Evolutionary conservation across 2,797 vertebrate species (phyloP).

Genomic region (Anableps anableps): DNA sequence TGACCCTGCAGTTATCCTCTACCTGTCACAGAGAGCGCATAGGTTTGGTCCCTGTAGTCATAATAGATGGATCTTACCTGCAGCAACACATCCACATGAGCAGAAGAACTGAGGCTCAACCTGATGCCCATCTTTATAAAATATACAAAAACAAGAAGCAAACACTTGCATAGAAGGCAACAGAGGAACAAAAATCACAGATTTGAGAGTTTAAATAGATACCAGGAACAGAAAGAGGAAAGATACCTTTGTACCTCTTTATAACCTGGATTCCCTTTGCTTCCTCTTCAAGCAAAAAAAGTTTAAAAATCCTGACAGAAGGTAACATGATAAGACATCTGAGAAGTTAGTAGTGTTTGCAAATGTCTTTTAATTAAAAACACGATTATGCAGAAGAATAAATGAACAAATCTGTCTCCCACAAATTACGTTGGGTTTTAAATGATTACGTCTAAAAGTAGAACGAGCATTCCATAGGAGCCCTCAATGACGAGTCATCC

Average conservation of each 20-base stretch:
- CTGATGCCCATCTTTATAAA: not conserved
- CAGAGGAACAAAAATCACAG: not conserved
- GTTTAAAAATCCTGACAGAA: not conserved
- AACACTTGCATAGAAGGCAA: not conserved
- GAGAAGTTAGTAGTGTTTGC: not conserved
- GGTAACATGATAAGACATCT: not conserved
- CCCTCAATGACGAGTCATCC: not conserved
- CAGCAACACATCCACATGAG: not conserved
- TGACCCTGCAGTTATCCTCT: conserved; percentile 43
- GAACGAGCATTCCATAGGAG: not conserved
- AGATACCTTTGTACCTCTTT: not conserved
- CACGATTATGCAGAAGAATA: not conserved
- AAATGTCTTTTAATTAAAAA: not conserved
- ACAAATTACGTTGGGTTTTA: not conserved
- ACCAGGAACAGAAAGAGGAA: not conserved
- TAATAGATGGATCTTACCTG: not conserved
- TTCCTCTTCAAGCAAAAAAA: not conserved
- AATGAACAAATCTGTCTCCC: not conserved
- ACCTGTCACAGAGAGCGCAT: conserved; percentile 25
- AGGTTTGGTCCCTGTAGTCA: conserved; percentile 10
- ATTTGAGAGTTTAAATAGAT: not conserved
- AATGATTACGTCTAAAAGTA: not conserved
- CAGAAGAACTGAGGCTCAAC: not conserved
- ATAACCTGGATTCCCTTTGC: not conserved
- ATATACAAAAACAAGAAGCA: not conserved